Evolutionary conservation across 1,140 invertebrate species (phyloP).

Genomic region (Lysiphlebus fabarum): DNA sequence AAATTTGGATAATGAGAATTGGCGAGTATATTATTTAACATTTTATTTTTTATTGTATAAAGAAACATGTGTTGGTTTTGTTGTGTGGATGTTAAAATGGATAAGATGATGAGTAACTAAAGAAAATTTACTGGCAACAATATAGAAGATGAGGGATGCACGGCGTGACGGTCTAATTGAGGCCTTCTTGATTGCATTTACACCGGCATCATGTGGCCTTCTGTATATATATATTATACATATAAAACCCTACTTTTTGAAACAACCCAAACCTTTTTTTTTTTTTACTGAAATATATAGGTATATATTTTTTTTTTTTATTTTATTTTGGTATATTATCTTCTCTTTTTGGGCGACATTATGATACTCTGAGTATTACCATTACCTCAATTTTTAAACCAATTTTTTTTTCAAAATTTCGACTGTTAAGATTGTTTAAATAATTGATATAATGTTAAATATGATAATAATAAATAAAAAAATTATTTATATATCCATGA

Average conservation of each 20-base stretch:
- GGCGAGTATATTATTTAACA: too few relatives aligned
- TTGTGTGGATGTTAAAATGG: background rate
- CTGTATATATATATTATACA: slow-evolving; percentile 32
- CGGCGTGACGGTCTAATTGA: slow-evolving; percentile 51
- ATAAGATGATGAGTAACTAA: background rate
- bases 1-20: too few relatives aligned
- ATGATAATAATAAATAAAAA: too few relatives aligned
- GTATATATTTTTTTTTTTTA: slow-evolving; percentile 4
- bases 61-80: background rate
- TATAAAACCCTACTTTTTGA: background rate
- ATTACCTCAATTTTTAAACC: too few relatives aligned
- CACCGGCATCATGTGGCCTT: slow-evolving; percentile 42
- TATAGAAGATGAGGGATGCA: slow-evolving; percentile 44
- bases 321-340: slow-evolving; percentile 5
- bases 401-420: too few relatives aligned
- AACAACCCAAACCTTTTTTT: slow-evolving; percentile 22
- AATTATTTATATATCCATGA: too few relatives aligned
- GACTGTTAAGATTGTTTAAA: too few relatives aligned
- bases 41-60: too few relatives aligned
- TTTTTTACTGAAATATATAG: slow-evolving; percentile 13
- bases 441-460: too few relatives aligned
- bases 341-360: slow-evolving; percentile 12
- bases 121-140: slow-evolving; percentile 18
- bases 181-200: slow-evolving; percentile 51
- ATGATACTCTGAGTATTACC: too few relatives aligned